phyloP scores from a whole-genome alignment of 2,797 vertebrate genomes.

The Diglossa cyanea region DNA sequence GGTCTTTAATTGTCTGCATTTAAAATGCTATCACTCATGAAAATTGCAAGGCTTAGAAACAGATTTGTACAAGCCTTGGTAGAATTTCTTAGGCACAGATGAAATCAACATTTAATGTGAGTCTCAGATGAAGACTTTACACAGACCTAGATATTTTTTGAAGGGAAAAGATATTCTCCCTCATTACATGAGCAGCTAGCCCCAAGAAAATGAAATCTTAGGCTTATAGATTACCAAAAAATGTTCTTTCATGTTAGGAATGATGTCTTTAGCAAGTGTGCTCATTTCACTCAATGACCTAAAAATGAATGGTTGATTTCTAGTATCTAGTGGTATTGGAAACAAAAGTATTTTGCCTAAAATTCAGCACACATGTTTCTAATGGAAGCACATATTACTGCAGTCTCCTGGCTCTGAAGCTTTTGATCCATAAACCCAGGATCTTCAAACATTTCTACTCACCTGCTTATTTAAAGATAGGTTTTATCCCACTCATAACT shows the following conservation, averaged over 20 bases:
- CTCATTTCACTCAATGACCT: neutral
- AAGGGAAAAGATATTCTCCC: neutral
- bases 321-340: neutral
- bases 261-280: neutral
- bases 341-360: neutral
- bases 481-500: neutral
- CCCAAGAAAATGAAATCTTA: neutral
- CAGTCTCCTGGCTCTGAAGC: neutral
- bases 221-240: neutral
- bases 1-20: neutral
- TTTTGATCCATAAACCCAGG: neutral
- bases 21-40: neutral
- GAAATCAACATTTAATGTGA: neutral
- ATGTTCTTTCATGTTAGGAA: neutral
- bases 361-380: neutral
- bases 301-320: neutral
- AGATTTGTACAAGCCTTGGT: neutral
- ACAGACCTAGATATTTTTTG: neutral
- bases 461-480: neutral
- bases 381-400: neutral
- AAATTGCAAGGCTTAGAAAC: neutral
- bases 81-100: neutral
- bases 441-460: neutral
- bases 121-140: neutral
- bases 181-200: neutral